Evolutionary conservation across 2,888 invertebrate genomes (phyloP).

Genomic region (Drosophila phalerata): DNA sequence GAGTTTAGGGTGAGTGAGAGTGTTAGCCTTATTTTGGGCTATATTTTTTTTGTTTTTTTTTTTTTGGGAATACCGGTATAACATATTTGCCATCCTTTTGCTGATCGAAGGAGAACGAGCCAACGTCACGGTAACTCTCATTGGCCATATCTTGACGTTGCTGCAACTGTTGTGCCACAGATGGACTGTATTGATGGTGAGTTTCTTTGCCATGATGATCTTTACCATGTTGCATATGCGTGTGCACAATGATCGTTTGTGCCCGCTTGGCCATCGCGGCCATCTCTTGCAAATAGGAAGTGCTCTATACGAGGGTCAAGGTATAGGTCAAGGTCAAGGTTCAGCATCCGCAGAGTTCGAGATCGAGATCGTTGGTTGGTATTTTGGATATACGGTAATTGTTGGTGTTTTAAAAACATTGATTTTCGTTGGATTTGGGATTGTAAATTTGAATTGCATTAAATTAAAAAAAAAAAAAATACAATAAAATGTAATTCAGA

Average conservation of each 20-base stretch:
- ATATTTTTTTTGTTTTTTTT: no score
- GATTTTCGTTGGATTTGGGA: slow-evolving; percentile 36
- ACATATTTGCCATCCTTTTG: slow-evolving; percentile 76
- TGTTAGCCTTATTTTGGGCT: slow-evolving; percentile 60
- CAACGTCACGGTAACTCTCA: slow-evolving; percentile 86
- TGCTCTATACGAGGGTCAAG: slow-evolving; percentile 67
- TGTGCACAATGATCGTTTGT: slow-evolving; percentile 84
- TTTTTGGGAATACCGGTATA: slow-evolving; percentile 86
- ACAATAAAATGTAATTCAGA: slow-evolving; percentile 31
- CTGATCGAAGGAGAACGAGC: slow-evolving; percentile 51
- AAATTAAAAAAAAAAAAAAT: slow-evolving; percentile 60
- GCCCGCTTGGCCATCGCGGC: slow-evolving; percentile 83
- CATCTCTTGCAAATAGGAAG: slow-evolving; percentile 85
- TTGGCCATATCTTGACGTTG: slow-evolving; percentile 70
- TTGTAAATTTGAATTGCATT: slow-evolving; percentile 74
- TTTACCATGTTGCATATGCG: slow-evolving; percentile 75
- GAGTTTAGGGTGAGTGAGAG: slow-evolving; percentile 42
- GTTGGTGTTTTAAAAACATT: slow-evolving; percentile 14
- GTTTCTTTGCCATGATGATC: slow-evolving; percentile 76
- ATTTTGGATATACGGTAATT: slow-evolving; percentile 10
- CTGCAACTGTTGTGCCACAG: slow-evolving; percentile 72
- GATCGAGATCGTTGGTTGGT: slow-evolving; percentile 18
- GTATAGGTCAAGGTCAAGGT: background rate
- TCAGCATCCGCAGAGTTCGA: slow-evolving; percentile 35
- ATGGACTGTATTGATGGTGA: slow-evolving; percentile 80